Evolutionary conservation across 2,113 vertebrate species (phyloP).

Genomic region (western clawed frog (Xenopus tropicalis)): DNA sequence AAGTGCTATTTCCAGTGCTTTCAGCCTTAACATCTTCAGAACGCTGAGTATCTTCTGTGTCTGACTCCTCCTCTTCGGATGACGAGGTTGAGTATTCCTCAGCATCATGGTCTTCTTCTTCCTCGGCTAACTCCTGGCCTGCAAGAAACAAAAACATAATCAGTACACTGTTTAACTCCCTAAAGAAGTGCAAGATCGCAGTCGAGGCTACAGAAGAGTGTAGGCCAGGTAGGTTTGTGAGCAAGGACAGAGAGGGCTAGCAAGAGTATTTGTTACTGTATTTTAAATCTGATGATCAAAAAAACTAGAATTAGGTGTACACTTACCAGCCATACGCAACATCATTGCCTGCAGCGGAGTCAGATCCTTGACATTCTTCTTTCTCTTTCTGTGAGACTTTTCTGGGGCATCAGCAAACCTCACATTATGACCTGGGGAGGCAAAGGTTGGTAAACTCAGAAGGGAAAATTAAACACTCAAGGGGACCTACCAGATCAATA

Average conservation of each 20-base stretch:
- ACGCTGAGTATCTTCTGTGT: conserved; percentile 75
- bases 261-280: too few species aligned
- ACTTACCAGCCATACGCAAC: conserved; percentile 90
- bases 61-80: conserved; percentile 83
- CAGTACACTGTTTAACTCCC: background rate
- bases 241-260: too few species aligned
- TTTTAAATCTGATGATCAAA: too few species aligned
- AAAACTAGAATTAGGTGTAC: too few species aligned
- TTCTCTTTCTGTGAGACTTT: conserved; percentile 76
- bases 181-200: background rate
- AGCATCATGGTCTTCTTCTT: conserved; percentile 80
- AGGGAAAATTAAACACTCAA: background rate
- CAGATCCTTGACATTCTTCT: conserved; percentile 90
- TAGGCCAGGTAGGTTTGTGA: too few species aligned
- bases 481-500: too few species aligned
- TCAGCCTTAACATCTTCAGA: conserved; percentile 69
- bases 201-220: background rate
- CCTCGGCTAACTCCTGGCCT: conserved; percentile 95
- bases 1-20: conserved; percentile 52
- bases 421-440: conserved; percentile 74
- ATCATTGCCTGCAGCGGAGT: conserved; percentile 98
- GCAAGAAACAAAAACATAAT: conserved; percentile 26
- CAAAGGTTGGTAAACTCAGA: background rate
- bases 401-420: conserved; percentile 87
- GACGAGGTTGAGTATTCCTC: conserved; percentile 75